Evolutionary conservation across 37 sponge, comb jelly and placozoan species (phyloP).

Genomic region (Beroe forskalii): DNA sequence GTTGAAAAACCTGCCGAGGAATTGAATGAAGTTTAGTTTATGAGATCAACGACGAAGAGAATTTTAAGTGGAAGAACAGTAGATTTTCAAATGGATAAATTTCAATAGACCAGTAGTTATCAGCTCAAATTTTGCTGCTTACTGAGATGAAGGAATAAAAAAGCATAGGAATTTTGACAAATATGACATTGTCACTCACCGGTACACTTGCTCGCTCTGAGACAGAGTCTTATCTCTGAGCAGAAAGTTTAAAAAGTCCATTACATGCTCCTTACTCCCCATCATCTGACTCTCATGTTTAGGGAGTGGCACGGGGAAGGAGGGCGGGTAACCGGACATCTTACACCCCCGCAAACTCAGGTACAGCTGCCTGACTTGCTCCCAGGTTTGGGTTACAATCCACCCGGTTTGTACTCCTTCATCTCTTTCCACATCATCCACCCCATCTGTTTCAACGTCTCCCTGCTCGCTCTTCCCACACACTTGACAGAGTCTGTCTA

Average conservation of each 20-base stretch:
- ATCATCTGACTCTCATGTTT: neutral
- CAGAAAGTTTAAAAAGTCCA: conserved; percentile 4
- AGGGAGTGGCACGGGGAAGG: neutral
- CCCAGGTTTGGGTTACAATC: neutral
- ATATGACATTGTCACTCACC: no score
- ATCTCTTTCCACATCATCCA: neutral
- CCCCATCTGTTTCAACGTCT: neutral
- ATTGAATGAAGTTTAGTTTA: no score
- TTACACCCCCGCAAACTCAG: conserved; percentile 24
- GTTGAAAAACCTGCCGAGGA: conserved; percentile 59
- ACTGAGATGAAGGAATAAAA: no score
- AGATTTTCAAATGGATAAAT: no score
- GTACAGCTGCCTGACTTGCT: neutral
- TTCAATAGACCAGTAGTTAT: no score
- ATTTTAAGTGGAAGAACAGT: no score
- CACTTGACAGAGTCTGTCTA: neutral
- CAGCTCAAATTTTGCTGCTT: no score
- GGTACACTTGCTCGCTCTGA: conserved; percentile 18
- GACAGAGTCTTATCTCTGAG: conserved; percentile 42
- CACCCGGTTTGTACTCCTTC: neutral
- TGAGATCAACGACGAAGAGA: no score
- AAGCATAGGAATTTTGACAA: no score
- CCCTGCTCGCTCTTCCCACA: neutral
- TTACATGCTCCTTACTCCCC: conserved; percentile 23
- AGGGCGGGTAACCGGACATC: neutral